Conservation (phyloP, 2,113 vertebrate species). For the Otus sunia region DNA sequence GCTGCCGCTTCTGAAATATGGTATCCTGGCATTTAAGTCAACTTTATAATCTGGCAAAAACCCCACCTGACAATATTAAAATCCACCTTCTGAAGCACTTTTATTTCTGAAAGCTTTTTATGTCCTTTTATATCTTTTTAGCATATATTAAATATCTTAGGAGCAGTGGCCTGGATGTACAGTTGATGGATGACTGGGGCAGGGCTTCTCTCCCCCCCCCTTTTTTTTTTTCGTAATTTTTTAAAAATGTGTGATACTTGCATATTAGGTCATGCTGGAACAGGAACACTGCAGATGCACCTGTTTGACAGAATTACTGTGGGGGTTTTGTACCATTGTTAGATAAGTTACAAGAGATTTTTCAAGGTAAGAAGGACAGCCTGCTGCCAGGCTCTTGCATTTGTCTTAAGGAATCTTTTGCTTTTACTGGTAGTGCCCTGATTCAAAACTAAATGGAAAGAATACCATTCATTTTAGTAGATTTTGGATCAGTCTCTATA, state of each 20-base stretch:
- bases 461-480: not conserved
- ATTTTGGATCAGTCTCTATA: not conserved
- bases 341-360: not conserved
- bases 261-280: not conserved
- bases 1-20: rapidly evolving
- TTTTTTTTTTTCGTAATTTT: not conserved
- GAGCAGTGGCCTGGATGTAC: not conserved
- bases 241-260: not conserved
- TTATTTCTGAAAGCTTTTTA: conserved; percentile 31
- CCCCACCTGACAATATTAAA: not conserved
- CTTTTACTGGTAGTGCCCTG: not conserved
- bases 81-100: not conserved
- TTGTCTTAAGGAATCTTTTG: not conserved
- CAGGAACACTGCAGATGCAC: not conserved
- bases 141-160: not conserved
- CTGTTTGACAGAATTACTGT: not conserved
- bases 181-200: conserved; percentile 1
- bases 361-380: not conserved
- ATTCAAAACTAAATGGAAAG: not conserved
- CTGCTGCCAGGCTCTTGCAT: not conserved
- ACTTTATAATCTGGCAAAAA: not conserved
- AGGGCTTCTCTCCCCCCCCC: rapidly evolving
- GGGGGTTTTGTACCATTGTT: not conserved
- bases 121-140: conserved; percentile 20
- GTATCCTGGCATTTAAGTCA: conserved; percentile 22